These are phyloP conservation scores for Margaritifera margaritifera DNA, from an alignment of 2,888 invertebrate genomes.

Conservation along the genomic window DNA sequence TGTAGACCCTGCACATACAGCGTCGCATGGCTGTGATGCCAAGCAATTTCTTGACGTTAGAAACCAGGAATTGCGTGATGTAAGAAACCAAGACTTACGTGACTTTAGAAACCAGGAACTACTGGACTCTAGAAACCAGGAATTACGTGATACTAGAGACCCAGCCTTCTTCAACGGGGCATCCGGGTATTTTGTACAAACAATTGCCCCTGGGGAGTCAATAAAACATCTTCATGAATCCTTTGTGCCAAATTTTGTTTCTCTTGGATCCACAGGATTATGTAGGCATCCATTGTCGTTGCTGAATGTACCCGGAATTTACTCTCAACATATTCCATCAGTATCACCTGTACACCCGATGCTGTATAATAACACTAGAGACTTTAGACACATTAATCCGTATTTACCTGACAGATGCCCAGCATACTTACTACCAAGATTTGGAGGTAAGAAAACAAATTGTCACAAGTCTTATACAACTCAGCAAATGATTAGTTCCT, in stretches of 20 bases:
- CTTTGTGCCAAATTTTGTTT: slow-evolving; percentile 34
- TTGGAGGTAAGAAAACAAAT: slow-evolving; percentile 33
- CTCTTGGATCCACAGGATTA: slow-evolving; percentile 30
- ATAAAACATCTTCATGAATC: slow-evolving; percentile 50
- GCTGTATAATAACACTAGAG: slow-evolving; percentile 38
- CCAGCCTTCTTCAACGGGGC: no score
- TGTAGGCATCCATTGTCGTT: slow-evolving; percentile 43
- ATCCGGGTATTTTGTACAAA: no score
- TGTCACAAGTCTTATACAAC: no score
- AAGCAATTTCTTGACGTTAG: no score
- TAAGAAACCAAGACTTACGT: no score
- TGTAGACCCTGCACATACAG: no score
- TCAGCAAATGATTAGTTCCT: no score
- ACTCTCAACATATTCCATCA: slow-evolving; percentile 28
- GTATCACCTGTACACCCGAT: slow-evolving; percentile 42
- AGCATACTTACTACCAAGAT: slow-evolving; percentile 42
- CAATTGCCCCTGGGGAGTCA: slow-evolving; percentile 12
- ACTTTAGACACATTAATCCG: slow-evolving; percentile 43
- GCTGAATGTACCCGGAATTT: slow-evolving; percentile 37
- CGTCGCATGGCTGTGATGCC: no score
- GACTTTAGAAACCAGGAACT: no score
- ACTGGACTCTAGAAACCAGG: no score
- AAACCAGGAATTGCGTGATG: no score
- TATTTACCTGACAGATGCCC: slow-evolving; percentile 46
- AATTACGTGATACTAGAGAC: no score